These are phyloP conservation scores for Hippoglossus stenolepis DNA, from an alignment of 2,113 vertebrate species.

Conservation along the genomic window DNA sequence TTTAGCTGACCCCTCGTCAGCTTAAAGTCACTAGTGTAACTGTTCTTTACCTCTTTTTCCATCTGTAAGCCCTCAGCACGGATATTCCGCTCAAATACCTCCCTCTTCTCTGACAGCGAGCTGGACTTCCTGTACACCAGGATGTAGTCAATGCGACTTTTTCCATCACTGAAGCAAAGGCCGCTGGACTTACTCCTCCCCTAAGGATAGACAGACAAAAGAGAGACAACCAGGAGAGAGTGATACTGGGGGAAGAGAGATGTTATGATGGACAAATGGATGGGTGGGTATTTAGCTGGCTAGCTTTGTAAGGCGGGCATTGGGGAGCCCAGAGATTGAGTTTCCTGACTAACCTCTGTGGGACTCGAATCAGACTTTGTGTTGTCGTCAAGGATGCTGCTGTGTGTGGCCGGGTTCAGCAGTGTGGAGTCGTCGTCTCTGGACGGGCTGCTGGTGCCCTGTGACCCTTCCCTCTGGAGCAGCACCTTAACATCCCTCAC, in stretches of 20 bases:
- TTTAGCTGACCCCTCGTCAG: too few relatives aligned
- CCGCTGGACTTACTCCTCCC: constrained; percentile 85
- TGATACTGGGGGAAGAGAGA: too few relatives aligned
- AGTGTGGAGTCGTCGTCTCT: constrained; percentile 90
- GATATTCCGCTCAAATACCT: constrained; percentile 94
- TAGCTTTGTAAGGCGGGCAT: background rate
- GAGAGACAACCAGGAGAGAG: background rate
- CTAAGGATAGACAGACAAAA: constrained; percentile 69
- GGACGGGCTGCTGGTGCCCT: constrained; percentile 86
- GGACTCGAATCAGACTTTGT: constrained; percentile 83
- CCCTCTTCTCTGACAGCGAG: constrained; percentile 89
- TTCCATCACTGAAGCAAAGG: constrained; percentile 91
- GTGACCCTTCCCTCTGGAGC: constrained; percentile 84
- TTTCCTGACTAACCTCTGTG: constrained; percentile 84
- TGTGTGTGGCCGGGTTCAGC: constrained; percentile 88
- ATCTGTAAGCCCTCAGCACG: constrained; percentile 93
- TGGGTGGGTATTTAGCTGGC: too few relatives aligned
- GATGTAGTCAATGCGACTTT: constrained; percentile 92
- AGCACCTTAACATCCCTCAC: constrained; percentile 90
- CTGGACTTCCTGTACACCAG: constrained; percentile 93
- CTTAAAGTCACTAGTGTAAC: too few relatives aligned
- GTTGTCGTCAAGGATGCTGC: constrained; percentile 88
- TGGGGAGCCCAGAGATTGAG: background rate
- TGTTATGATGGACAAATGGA: too few relatives aligned
- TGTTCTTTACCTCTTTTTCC: constrained; percentile 87